Conservation (phyloP, 2,888 invertebrate species). For the Xanthorhoe designata region DNA sequence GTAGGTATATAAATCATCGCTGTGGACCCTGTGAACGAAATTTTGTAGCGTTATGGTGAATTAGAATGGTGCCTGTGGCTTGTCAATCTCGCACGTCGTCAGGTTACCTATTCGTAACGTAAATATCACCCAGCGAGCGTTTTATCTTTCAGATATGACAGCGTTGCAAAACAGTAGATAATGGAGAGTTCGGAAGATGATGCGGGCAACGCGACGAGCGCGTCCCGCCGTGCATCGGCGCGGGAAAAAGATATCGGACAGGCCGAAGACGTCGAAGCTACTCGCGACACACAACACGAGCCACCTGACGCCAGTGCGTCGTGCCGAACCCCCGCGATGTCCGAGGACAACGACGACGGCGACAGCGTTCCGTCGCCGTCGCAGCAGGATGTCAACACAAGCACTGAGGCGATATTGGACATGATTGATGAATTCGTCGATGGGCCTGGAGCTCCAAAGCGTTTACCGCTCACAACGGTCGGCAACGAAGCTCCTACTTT, state of each 20-base stretch:
- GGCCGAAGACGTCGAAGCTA: conserved; percentile 75
- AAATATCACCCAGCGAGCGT: conserved; percentile 81
- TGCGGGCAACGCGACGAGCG: conserved; percentile 83
- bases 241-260: conserved; percentile 81
- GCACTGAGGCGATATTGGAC: conserved; percentile 82
- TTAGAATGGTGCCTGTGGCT: conserved; percentile 85
- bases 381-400: conserved; percentile 77
- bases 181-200: conserved; percentile 85
- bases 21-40: conserved; percentile 80
- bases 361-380: conserved; percentile 81
- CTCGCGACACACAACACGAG: conserved; percentile 69
- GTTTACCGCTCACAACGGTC: conserved; percentile 56
- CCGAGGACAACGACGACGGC: conserved; percentile 79
- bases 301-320: conserved; percentile 65
- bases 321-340: conserved; percentile 73
- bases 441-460: conserved; percentile 76
- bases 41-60: conserved; percentile 84
- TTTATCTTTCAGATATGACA: conserved; percentile 84
- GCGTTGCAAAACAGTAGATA: conserved; percentile 84
- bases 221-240: conserved; percentile 84
- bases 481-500: conserved; percentile 27
- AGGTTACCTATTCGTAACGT: conserved; percentile 82
- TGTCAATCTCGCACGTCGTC: conserved; percentile 84
- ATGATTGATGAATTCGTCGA: conserved; percentile 84
- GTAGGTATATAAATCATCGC: conserved; percentile 81